Conservation (phyloP, 2,888 invertebrate species). For the Coleophora flavipennella region DNA sequence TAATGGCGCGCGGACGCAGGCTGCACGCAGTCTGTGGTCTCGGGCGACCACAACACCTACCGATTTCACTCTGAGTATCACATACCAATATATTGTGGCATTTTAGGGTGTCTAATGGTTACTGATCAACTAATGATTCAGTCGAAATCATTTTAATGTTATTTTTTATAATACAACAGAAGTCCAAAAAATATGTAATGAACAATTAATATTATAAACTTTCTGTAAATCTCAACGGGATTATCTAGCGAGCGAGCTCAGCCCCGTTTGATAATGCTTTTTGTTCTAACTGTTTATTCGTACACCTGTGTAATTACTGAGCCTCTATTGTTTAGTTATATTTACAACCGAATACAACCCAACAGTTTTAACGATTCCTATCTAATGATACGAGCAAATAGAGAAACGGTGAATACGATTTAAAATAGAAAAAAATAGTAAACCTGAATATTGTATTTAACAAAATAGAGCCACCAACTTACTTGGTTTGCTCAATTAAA, state of each 20-base stretch:
- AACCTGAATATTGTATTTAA: no score
- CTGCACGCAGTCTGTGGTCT: slow-evolving; percentile 23
- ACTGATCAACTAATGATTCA: no score
- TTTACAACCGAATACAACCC: slow-evolving; percentile 32
- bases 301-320: slow-evolving; percentile 37
- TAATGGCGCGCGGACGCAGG: slow-evolving; percentile 26
- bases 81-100: background rate
- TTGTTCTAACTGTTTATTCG: slow-evolving; percentile 34
- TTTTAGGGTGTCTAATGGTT: no score
- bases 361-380: no score
- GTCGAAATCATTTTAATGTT: no score
- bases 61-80: slow-evolving; percentile 20
- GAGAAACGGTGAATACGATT: no score
- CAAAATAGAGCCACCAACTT: slow-evolving; percentile 17
- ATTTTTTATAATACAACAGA: no score
- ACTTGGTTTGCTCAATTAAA: slow-evolving; percentile 32
- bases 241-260: slow-evolving; percentile 22
- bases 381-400: no score
- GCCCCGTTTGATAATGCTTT: no score
- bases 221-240: slow-evolving; percentile 11
- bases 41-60: slow-evolving; percentile 14
- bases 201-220: no score
- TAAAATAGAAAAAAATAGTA: no score
- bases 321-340: slow-evolving; percentile 39
- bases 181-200: no score